Evolutionary conservation across 2,888 invertebrate genomes (phyloP).

Genomic region (Listrodromus nycthemerus): DNA sequence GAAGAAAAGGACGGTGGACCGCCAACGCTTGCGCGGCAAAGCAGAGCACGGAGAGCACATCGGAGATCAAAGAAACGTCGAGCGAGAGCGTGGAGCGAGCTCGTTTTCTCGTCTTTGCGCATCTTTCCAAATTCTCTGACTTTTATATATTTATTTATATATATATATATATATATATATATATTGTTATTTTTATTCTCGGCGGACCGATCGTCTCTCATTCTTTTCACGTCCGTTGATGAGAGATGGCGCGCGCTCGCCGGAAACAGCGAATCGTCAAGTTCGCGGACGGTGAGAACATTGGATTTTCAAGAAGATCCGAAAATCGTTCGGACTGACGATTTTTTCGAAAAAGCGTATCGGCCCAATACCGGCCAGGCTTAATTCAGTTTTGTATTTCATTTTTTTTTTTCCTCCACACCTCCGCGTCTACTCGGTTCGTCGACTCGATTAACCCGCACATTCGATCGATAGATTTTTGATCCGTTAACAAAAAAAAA

Average conservation of each 20-base stretch:
- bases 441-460: too few relatives aligned
- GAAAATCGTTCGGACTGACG: neutral
- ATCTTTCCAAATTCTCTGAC: neutral
- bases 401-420: too few relatives aligned
- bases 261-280: slow-evolving; percentile 4
- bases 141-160: neutral
- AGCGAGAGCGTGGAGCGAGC: slow-evolving; percentile 30
- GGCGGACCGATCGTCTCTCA: slow-evolving; percentile 39
- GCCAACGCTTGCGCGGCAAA: slow-evolving; percentile 25
- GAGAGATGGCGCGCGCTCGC: slow-evolving; percentile 37
- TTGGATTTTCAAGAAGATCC: neutral
- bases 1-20: slow-evolving; percentile 25
- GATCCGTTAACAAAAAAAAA: too few relatives aligned
- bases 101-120: slow-evolving; percentile 19
- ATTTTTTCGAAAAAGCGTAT: neutral
- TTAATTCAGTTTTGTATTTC: too few relatives aligned
- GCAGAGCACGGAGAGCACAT: slow-evolving; percentile 34
- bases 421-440: too few relatives aligned
- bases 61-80: slow-evolving; percentile 53
- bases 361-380: too few relatives aligned
- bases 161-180: neutral
- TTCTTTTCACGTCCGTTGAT: slow-evolving; percentile 63
- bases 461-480: too few relatives aligned
- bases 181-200: slow-evolving; percentile 61
- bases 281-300: slow-evolving; percentile 16